Conservation (phyloP, 2,797 vertebrate genomes). For the Hylomyscus alleni region DNA sequence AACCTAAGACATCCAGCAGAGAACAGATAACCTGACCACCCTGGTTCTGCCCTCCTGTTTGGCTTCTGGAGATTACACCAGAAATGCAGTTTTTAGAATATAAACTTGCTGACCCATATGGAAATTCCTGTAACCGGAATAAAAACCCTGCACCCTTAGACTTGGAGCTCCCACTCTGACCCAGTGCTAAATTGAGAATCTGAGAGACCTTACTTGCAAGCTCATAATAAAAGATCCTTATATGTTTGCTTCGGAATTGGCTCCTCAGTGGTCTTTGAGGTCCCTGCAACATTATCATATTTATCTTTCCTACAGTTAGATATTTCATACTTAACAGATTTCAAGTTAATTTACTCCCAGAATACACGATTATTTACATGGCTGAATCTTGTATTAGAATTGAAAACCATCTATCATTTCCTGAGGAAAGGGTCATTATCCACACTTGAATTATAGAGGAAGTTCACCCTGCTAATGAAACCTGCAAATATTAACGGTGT, state of each 20-base stretch:
- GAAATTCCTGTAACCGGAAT: background rate
- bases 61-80: background rate
- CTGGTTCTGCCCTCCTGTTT: background rate
- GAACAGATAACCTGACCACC: background rate
- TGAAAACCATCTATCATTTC: slow-evolving; percentile 30
- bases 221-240: background rate
- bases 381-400: slow-evolving; percentile 42
- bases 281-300: background rate
- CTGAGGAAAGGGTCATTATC: slow-evolving; percentile 68
- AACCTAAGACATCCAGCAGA: background rate
- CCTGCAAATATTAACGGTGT: background rate
- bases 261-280: background rate
- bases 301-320: background rate
- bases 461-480: slow-evolving; percentile 40
- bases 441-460: slow-evolving; percentile 60
- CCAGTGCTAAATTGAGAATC: background rate
- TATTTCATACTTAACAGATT: slow-evolving; percentile 28
- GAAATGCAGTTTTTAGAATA: background rate
- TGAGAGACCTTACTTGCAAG: background rate
- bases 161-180: background rate
- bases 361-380: slow-evolving; percentile 22
- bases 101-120: background rate
- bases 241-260: background rate
- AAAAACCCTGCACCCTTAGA: background rate
- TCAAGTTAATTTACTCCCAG: slow-evolving; percentile 57